phyloP scores from a whole-genome alignment of 2,113 vertebrate species.

The Scolopax mira region DNA sequence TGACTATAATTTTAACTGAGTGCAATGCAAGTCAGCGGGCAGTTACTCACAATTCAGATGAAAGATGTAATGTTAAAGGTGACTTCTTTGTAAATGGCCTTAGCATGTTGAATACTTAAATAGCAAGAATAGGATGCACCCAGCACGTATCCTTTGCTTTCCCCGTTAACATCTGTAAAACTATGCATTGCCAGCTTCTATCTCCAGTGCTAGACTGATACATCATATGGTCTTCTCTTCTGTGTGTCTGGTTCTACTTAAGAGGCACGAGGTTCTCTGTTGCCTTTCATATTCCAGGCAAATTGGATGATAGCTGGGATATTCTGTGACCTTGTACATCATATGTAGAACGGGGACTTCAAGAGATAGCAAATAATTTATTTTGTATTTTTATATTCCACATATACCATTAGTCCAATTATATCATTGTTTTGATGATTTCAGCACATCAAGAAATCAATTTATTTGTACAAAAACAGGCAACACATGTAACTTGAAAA shows the following conservation, averaged over 20 bases:
- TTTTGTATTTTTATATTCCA: background rate
- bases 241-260: background rate
- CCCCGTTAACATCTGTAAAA: background rate
- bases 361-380: background rate
- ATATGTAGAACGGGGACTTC: background rate
- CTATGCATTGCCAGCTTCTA: background rate
- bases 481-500: background rate
- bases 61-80: constrained; percentile 10
- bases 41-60: constrained; percentile 8
- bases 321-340: background rate
- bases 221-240: background rate
- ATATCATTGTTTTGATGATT: background rate
- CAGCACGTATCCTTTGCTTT: background rate
- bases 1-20: background rate
- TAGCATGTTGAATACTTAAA: background rate
- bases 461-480: background rate
- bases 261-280: background rate
- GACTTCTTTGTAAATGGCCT: background rate
- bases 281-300: background rate
- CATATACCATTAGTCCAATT: background rate
- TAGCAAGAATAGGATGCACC: background rate
- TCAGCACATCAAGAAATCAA: background rate
- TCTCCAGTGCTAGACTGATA: background rate
- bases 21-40: background rate
- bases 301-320: background rate